Conservation (phyloP, 1,140 invertebrate genomes). For the Coelopa frigida region DNA sequence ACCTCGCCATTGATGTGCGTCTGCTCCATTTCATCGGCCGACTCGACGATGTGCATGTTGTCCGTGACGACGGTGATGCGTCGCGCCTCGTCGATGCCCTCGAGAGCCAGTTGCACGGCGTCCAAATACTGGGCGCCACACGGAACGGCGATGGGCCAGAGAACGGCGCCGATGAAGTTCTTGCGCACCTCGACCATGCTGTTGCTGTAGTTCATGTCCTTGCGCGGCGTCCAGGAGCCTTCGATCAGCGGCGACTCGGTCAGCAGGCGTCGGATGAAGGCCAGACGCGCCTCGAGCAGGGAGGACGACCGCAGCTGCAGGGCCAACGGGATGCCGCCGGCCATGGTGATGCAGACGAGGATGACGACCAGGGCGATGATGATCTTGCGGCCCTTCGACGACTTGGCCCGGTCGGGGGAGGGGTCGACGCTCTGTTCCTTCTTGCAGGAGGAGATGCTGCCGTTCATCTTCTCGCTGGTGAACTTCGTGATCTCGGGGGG, state of each 20-base stretch:
- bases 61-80: slow-evolving; percentile 51
- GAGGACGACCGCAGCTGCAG: slow-evolving; percentile 52
- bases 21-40: slow-evolving; percentile 51
- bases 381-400: slow-evolving; percentile 31
- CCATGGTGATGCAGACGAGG: slow-evolving; percentile 37
- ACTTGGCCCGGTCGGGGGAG: slow-evolving; percentile 6
- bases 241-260: slow-evolving; percentile 52
- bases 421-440: slow-evolving; percentile 17
- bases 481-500: slow-evolving; percentile 42
- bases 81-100: slow-evolving; percentile 54
- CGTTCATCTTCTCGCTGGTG: slow-evolving; percentile 35
- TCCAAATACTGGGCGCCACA: slow-evolving; percentile 57
- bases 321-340: slow-evolving; percentile 49
- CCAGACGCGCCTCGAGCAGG: slow-evolving; percentile 50
- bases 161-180: slow-evolving; percentile 47
- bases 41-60: slow-evolving; percentile 38
- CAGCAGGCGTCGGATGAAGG: slow-evolving; percentile 52
- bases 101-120: slow-evolving; percentile 56
- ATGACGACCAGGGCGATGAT: slow-evolving; percentile 29
- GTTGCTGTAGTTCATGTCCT: slow-evolving; percentile 24
- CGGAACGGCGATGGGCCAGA: slow-evolving; percentile 58
- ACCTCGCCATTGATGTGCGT: slow-evolving; percentile 57
- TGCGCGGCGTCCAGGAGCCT: slow-evolving; percentile 43
- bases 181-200: slow-evolving; percentile 31
- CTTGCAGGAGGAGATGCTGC: slow-evolving; percentile 28